Conservation (phyloP, 2,113 vertebrate species). For the Chlamydotis undulata region DNA sequence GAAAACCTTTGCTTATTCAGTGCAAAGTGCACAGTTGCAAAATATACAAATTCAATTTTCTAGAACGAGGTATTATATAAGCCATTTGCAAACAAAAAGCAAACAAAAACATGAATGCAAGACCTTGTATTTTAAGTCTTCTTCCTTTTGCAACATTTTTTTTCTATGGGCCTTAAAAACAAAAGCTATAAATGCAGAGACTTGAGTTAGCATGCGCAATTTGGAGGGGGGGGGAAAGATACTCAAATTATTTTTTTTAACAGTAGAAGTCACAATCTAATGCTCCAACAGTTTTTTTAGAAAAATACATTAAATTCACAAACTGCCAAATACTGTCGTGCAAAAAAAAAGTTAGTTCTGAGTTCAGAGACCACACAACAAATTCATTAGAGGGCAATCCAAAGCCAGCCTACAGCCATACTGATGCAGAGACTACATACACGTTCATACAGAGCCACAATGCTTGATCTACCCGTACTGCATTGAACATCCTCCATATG, state of each 20-base stretch:
- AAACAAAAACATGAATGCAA: neutral
- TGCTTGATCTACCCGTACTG: neutral
- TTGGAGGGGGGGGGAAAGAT: neutral
- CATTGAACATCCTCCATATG: fast-evolving
- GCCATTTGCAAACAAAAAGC: neutral
- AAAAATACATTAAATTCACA: neutral
- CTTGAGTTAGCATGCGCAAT: neutral
- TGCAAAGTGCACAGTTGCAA: neutral
- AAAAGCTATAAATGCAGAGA: neutral
- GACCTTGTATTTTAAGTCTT: neutral
- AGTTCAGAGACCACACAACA: neutral
- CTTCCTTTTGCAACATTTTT: neutral
- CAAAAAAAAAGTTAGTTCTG: neutral
- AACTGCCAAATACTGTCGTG: neutral
- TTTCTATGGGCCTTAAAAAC: neutral
- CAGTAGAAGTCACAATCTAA: neutral
- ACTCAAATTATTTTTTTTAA: neutral
- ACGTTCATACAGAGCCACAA: neutral
- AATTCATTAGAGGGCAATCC: neutral
- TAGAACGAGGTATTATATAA: neutral
- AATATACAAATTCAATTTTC: neutral
- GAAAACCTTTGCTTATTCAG: neutral
- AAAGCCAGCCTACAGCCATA: neutral
- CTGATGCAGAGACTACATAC: neutral
- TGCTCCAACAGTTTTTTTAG: neutral